Conservation (phyloP, 2,888 invertebrate species). For the Poecilus cupreus region DNA sequence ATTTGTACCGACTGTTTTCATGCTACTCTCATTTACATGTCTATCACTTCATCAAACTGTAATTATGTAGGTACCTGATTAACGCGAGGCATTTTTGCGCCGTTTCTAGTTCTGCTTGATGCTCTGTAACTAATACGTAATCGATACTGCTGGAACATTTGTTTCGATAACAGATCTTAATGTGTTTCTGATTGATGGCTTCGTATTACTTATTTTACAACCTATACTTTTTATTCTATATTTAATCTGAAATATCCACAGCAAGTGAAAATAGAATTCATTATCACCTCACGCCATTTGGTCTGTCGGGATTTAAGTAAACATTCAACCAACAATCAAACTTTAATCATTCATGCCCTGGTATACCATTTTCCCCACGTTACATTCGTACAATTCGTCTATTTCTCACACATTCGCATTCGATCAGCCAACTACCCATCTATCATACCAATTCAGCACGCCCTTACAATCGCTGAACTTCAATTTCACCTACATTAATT, state of each 20-base stretch:
- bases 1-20: neutral
- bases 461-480: too few species aligned
- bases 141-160: conserved; percentile 14
- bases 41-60: neutral
- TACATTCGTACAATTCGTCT: too few species aligned
- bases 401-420: too few species aligned
- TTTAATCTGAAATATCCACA: neutral
- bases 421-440: too few species aligned
- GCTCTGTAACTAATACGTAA: conserved; percentile 26
- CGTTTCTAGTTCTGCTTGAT: conserved; percentile 17
- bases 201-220: neutral
- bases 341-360: too few species aligned
- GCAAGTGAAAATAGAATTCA: too few species aligned
- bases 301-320: too few species aligned
- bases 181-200: conserved; percentile 30
- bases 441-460: too few species aligned
- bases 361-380: too few species aligned
- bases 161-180: conserved; percentile 38
- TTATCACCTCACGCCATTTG: too few species aligned
- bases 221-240: neutral
- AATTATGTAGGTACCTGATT: neutral
- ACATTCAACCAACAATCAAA: too few species aligned
- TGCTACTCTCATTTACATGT: conserved; percentile 9
- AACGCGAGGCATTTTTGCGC: neutral
- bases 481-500: too few species aligned